Conservation (phyloP, 1,140 invertebrate genomes). For the Anadara kagoshimensis region DNA sequence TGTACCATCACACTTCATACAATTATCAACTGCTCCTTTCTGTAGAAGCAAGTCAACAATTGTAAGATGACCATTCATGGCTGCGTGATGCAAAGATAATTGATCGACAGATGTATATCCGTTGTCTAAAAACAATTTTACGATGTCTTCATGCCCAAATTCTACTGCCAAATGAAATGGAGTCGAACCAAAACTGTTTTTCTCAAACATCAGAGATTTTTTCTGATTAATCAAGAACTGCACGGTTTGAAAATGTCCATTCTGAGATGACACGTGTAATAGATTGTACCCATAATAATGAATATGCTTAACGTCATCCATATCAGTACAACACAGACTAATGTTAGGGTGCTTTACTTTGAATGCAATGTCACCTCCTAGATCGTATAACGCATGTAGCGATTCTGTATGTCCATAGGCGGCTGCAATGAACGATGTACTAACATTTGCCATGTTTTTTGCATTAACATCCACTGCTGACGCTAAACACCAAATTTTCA, state of each 20-base stretch:
- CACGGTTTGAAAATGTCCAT: conserved; percentile 12
- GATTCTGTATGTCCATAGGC: too few species aligned
- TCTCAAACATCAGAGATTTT: background rate
- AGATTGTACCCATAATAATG: conserved; percentile 18
- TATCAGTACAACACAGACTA: background rate
- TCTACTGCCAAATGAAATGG: conserved; percentile 19
- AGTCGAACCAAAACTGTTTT: conserved; percentile 9
- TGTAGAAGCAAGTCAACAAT: background rate
- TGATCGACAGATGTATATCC: background rate
- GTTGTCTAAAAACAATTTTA: background rate
- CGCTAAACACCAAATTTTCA: too few species aligned
- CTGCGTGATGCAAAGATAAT: conserved; percentile 3
- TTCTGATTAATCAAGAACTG: background rate
- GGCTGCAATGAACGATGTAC: too few species aligned
- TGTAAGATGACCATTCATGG: conserved; percentile 6
- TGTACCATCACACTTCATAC: background rate
- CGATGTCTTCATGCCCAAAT: conserved; percentile 4
- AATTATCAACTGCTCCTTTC: background rate
- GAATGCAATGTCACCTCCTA: too few species aligned
- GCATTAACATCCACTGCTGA: too few species aligned
- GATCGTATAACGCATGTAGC: too few species aligned
- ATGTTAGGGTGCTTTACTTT: too few species aligned
- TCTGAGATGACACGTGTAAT: conserved; percentile 12
- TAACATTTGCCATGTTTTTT: too few species aligned
- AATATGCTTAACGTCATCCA: background rate